Conservation (phyloP, 2,888 invertebrate genomes). For the Aporophyla lueneburgensis region DNA sequence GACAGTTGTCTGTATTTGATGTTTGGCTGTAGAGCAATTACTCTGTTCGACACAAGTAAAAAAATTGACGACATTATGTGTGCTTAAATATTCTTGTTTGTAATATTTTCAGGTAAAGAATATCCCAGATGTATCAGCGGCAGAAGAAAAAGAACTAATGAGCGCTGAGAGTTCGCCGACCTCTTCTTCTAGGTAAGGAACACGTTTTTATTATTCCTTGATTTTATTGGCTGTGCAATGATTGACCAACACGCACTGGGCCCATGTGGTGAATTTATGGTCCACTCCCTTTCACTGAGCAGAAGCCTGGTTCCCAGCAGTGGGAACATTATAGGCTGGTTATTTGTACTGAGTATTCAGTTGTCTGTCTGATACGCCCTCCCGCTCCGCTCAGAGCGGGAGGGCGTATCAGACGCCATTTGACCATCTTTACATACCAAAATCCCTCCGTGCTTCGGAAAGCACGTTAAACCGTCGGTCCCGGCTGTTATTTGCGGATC, state of each 20-base stretch:
- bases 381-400: no score
- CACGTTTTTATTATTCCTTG: neutral
- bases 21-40: neutral
- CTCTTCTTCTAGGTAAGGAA: slow-evolving; percentile 82
- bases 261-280: neutral
- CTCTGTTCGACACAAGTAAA: neutral
- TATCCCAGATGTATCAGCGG: slow-evolving; percentile 94
- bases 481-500: no score
- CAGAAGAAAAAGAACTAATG: slow-evolving; percentile 91
- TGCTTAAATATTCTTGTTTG: neutral
- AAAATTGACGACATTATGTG: neutral
- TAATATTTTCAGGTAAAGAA: slow-evolving; percentile 90
- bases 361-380: no score
- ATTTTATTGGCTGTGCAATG: neutral
- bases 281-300: neutral
- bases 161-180: slow-evolving; percentile 86
- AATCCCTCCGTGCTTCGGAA: no score
- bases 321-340: neutral
- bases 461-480: no score
- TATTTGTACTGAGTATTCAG: neutral
- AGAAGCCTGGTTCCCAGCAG: neutral
- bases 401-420: no score
- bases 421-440: no score
- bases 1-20: no score
- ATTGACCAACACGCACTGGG: neutral